Conservation (phyloP, 2,113 vertebrate genomes). For the Phoenicopterus ruber region DNA sequence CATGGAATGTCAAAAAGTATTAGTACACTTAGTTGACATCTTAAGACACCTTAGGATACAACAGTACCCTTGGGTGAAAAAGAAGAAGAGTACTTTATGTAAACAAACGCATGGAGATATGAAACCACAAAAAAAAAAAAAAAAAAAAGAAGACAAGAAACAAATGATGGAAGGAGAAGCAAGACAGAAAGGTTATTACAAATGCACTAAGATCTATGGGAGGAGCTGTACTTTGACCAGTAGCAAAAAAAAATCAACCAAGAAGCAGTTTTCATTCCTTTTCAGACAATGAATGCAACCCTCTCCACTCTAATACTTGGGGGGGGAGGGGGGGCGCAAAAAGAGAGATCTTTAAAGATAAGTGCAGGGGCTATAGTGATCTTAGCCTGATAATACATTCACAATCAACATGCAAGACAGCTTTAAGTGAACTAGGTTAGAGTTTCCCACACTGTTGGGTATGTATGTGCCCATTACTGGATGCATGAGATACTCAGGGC, state of each 20-base stretch:
- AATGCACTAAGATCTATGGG: neutral
- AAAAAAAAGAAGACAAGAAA: neutral
- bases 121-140: neutral
- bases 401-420: neutral
- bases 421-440: neutral
- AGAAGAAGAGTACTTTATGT: neutral
- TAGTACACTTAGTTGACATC: constrained; percentile 18
- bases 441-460: neutral
- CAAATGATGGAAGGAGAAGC: neutral
- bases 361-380: neutral
- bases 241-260: neutral
- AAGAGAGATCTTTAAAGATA: neutral
- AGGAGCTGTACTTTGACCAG: neutral
- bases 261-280: neutral
- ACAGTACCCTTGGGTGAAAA: neutral
- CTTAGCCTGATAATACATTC: neutral
- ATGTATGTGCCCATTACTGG: neutral
- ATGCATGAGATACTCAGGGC: neutral
- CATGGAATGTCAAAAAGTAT: constrained; percentile 34
- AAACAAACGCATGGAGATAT: neutral
- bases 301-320: neutral
- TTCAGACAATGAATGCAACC: neutral
- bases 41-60: neutral
- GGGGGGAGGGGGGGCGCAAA: neutral
- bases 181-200: neutral